Conservation (phyloP, 2,113 vertebrate genomes). For the Sander vitreus region DNA sequence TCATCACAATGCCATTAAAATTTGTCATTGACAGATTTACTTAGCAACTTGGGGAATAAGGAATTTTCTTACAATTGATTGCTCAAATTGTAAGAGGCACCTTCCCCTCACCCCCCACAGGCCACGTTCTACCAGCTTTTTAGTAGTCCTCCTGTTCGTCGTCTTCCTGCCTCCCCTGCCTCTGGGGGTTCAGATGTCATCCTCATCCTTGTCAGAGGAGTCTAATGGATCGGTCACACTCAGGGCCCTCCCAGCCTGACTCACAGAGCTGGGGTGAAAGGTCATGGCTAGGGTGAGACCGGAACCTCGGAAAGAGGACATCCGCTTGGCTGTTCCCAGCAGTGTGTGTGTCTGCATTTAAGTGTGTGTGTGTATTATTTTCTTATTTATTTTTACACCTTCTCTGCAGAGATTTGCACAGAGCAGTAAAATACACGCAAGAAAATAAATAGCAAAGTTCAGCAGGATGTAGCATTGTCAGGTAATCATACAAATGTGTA, state of each 20-base stretch:
- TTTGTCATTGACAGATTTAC: not conserved
- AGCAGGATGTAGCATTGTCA: slow-evolving; percentile 74
- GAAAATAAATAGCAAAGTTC: slow-evolving; percentile 76
- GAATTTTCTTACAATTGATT: not conserved
- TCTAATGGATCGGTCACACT: slow-evolving; percentile 83
- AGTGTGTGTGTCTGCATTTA: slow-evolving; percentile 28
- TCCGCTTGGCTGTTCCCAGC: slow-evolving; percentile 66
- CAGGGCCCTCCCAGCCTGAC: slow-evolving; percentile 73
- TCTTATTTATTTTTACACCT: slow-evolving; percentile 49
- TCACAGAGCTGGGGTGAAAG: slow-evolving; percentile 69
- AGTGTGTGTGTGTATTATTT: slow-evolving; percentile 23
- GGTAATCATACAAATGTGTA: slow-evolving; percentile 57
- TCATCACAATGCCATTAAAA: not conserved
- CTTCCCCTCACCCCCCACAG: not conserved
- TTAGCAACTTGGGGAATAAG: not conserved
- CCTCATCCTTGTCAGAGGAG: slow-evolving; percentile 82
- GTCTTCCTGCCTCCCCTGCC: slow-evolving; percentile 65
- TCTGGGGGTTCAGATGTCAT: slow-evolving; percentile 82
- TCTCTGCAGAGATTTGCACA: slow-evolving; percentile 51
- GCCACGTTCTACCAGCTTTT: slow-evolving; percentile 32
- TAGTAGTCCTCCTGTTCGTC: slow-evolving; percentile 43
- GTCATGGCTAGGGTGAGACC: slow-evolving; percentile 68
- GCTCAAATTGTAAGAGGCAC: slow-evolving; percentile 10
- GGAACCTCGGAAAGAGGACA: slow-evolving; percentile 64
- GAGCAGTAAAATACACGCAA: slow-evolving; percentile 72